Base-by-base conservation (phyloP, 2,888 invertebrate species). In the Rhagonycha fulva region DNA sequence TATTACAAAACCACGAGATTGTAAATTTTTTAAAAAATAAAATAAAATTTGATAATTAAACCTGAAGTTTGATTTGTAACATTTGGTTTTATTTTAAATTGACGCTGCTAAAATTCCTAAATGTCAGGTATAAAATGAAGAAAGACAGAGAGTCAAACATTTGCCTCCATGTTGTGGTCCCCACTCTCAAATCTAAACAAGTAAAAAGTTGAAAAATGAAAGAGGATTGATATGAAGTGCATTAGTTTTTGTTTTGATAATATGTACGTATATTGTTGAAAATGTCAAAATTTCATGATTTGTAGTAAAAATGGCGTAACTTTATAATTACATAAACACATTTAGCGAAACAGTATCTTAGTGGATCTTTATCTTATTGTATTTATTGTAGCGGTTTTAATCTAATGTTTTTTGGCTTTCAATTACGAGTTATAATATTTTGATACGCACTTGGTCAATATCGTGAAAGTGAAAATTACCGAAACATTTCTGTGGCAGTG, bases 161-260 rank as follows among this genome's bases (percentile, higher is more conserved):
- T 69, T 74, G 70, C 62, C 69, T 74, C 69, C 70, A 70, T 74
- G 70, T 74, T 70, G 74, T 69, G 68, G 62, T 72, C 72, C 76
- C 76, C 76, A 70, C 76, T 73, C 32, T 60, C 63, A 26, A 66
- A 28, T 19, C 62, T 71, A 80, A 80, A 79, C 77, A 80, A 80
- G 80, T 79, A 79, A 81, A 80, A 81, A 78, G 77, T 76, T 70
- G 75, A 80, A 80, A 81, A 81, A 79, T 80, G 77, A 77, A 76
- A 81, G 67, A 30, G 77, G 73, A 79, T 77, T 80, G 79, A 79
- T 78, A 82, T 82, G 82, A 82, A 73, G 73, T 73, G 66, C 62
- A 74, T 67, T 73, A 82, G 84, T 82, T 84, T 84, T 84, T 84
- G 84, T 84, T 84, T 84, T 84, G 83, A 82, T 83, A 82, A 82